phyloP scores from a whole-genome alignment of 1,140 invertebrate species.

The Euglossa dilemma region DNA sequence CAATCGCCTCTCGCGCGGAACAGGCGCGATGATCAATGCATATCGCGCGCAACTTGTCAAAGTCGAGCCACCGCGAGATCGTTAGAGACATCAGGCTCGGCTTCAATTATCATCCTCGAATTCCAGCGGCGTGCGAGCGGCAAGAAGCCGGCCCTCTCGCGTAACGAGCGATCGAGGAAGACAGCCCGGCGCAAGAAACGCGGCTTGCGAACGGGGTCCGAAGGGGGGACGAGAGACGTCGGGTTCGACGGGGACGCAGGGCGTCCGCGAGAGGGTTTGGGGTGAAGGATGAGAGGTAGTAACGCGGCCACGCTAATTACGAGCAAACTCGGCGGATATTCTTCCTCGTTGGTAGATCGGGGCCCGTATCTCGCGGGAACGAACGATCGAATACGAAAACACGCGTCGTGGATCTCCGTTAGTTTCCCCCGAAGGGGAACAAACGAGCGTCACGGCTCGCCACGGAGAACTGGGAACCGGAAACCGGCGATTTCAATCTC shows the following conservation, averaged over 20 bases:
- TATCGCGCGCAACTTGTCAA: conserved; percentile 46
- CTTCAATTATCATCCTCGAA: conserved; percentile 51
- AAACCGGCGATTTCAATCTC: conserved; percentile 74
- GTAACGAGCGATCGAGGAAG: conserved; percentile 34
- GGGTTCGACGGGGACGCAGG: no score
- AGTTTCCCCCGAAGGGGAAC: conserved; percentile 66
- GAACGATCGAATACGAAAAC: conserved; percentile 55
- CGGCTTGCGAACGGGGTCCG: neutral
- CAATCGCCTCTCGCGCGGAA: conserved; percentile 12
- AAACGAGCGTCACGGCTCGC: conserved; percentile 73
- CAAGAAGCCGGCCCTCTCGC: conserved; percentile 1
- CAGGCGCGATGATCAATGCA: conserved; percentile 25
- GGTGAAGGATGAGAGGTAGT: conserved; percentile 29
- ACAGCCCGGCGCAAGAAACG: neutral
- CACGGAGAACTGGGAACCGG: conserved; percentile 70
- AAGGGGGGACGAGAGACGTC: neutral
- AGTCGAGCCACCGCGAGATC: conserved; percentile 41
- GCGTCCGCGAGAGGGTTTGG: neutral
- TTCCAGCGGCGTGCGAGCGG: conserved; percentile 7
- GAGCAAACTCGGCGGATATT: conserved; percentile 50
- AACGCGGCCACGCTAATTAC: conserved; percentile 53
- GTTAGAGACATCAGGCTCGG: conserved; percentile 35
- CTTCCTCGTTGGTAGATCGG: conserved; percentile 5
- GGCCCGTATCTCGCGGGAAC: conserved; percentile 16
- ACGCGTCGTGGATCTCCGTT: conserved; percentile 54